These are phyloP conservation scores for Tragelaphus strepsiceros DNA, from an alignment of 2,113 vertebrate genomes.

Conservation along the genomic window DNA sequence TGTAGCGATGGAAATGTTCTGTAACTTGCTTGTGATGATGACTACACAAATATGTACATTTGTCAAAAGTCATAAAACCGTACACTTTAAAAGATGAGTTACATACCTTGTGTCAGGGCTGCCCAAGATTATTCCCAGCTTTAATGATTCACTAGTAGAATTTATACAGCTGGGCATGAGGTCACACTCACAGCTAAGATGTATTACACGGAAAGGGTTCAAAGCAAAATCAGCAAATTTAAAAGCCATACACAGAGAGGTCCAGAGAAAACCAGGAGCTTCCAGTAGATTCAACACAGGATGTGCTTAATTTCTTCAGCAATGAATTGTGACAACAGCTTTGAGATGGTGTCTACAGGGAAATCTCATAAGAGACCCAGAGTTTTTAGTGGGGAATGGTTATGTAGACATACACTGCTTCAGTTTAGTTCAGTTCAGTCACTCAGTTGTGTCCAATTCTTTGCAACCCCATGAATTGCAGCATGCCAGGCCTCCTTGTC, in stretches of 20 bases:
- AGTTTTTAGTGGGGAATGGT: not conserved
- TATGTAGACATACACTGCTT: not conserved
- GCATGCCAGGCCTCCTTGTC: too few relatives aligned
- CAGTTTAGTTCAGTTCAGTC: not conserved
- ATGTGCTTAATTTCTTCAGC: not conserved
- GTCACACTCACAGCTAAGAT: not conserved
- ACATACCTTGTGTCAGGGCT: not conserved
- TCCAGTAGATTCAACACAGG: not conserved
- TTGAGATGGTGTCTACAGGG: not conserved
- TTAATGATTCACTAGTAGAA: not conserved
- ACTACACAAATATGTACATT: not conserved
- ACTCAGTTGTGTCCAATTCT: fast-evolving
- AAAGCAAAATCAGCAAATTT: not conserved
- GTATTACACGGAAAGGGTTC: not conserved
- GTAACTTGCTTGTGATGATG: not conserved
- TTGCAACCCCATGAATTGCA: not conserved
- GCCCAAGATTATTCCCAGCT: not conserved
- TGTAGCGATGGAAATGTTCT: not conserved
- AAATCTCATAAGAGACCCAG: not conserved
- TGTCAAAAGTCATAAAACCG: not conserved
- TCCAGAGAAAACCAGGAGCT: not conserved
- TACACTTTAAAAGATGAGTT: not conserved
- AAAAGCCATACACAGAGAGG: not conserved
- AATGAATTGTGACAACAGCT: not conserved
- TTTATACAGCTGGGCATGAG: not conserved